phyloP scores from a whole-genome alignment of 2,888 invertebrate genomes.

The Agrotis clavis region DNA sequence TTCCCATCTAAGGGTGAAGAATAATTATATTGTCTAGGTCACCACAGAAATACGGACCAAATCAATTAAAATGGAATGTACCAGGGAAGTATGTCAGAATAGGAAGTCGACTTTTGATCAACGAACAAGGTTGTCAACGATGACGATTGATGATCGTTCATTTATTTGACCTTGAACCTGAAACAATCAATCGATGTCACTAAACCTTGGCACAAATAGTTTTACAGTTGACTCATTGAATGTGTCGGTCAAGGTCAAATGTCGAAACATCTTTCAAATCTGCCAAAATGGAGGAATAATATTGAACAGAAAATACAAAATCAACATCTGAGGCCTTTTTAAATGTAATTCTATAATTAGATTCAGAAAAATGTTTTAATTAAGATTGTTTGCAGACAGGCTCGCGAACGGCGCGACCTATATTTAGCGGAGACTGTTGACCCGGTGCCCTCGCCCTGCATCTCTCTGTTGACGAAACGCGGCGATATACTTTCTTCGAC shows the following conservation, averaged over 20 bases:
- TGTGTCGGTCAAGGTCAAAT: conserved; percentile 27
- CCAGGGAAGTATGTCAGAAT: conserved; percentile 6
- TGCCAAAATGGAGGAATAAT: conserved; percentile 14
- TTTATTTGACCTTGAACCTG: conserved; percentile 21
- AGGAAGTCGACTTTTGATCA: conserved; percentile 16
- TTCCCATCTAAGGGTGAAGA: no score
- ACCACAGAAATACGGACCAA: background rate
- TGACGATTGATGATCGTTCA: conserved; percentile 20
- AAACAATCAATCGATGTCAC: background rate
- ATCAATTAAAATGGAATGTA: background rate
- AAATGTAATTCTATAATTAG: conserved; percentile 47
- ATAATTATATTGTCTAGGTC: no score
- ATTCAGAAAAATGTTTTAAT: conserved; percentile 61
- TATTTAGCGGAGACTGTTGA: conserved; percentile 74
- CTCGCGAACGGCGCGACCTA: conserved; percentile 71
- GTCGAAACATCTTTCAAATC: background rate
- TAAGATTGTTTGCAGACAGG: conserved; percentile 67
- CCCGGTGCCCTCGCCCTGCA: conserved; percentile 72
- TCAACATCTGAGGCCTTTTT: conserved; percentile 30
- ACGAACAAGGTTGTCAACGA: conserved; percentile 13
- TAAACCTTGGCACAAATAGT: conserved; percentile 20
- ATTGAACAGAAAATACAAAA: conserved; percentile 12
- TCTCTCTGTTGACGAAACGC: conserved; percentile 72
- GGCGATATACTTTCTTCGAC: conserved; percentile 66
- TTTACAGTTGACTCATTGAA: conserved; percentile 13